Base-by-base conservation (phyloP, 1,140 invertebrate species). In the Phenacoccus solenopsis region DNA sequence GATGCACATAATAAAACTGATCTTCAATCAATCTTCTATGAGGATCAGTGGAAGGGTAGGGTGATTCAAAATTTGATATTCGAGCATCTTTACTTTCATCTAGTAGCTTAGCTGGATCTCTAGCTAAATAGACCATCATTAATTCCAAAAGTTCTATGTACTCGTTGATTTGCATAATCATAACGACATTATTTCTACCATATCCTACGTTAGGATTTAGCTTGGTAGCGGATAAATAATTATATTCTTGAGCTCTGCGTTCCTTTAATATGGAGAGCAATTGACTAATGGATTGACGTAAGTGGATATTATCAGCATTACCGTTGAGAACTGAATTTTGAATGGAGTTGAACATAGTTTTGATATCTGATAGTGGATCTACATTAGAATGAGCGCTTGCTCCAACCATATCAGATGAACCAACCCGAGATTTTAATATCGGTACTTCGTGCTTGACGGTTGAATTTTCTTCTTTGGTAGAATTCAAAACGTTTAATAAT, bases 1-100 rank as follows among this genome's bases (percentile, higher is more conserved):
- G 59, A 64, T 64, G 21, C 59, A 64, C 59, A 22, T 25, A 64
- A 22, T 27, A 10, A 64, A 64, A 64, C 22, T 64, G 59, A 64
- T 27, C 59, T 20, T 64, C 25, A 24, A 64, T 64, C 20, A 64
- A 25, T 27, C 21, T 10, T 24, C 25, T 7, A 5, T 64, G 59
- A 24, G 59, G 59, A 64, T 64, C 59, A 49, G 13, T n/a, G 3
- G 4, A 2, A 49, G 38, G 38, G 16, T 49, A 49, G 20, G 38
- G 38, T 3, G 38, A 49, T 49, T 49, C 38, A n/a, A 49, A 49
- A n/a, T 49, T 49, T 2, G 4, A 4, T 9, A 49, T 9, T n/a
- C 38, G 5, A n/a, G 38, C 5, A 49, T 49, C 38, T 49, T 49
- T 49, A 5, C 38, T n/a, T 16, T 49, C 38, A 49, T 49, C 38